Base-by-base conservation (phyloP, 1,140 invertebrate species). In the Hycleus cichorii region DNA sequence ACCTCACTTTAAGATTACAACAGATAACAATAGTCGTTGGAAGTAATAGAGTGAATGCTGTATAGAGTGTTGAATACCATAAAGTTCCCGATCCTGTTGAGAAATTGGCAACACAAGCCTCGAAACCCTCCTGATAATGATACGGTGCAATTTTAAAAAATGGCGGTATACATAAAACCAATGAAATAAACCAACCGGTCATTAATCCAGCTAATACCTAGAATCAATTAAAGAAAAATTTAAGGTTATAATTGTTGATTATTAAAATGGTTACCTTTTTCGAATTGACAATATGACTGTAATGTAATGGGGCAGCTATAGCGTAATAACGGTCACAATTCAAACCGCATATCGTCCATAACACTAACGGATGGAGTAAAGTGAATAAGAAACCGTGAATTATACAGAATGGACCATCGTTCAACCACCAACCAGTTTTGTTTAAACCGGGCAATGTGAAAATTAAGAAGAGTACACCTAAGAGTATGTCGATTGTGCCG, bases 321-420 rank as follows among this genome's bases (percentile, higher is more conserved):
- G 88, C 87, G 62, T 85, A 87, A 63, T 87, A 90, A 57, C 87
- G 79, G 74, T 90, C 88, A 61, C 86, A 88, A 68, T 89, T 89
- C 40, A 90, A 74, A 24, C 87, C 88, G 53, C 87, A 87, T 2
- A 91, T 81, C 1, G 87, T 90, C 88, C 88, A 91, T 32, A 90
- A 75, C 10, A 85, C 81, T 27, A 89, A 76, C 0, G 87, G 85
- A 64, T 89, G 87, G 9, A 91, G 73, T 0, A 88, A 76, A 4
- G 84, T 82, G 58, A 87, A 78, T 2, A 89, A 69, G 64, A 84
- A 85, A 27, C 83, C 84, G 49, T 83, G 78, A 0, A 84, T 69
- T 0, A 78, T 76, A 69, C 86, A 88, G 60, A 78, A 76, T 0
- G 78, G 75, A 54, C 80, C 79, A 18, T 78, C 62, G 51, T 68